phyloP scores from a whole-genome alignment of 1,140 invertebrate species.

The Augochlora pura region DNA sequence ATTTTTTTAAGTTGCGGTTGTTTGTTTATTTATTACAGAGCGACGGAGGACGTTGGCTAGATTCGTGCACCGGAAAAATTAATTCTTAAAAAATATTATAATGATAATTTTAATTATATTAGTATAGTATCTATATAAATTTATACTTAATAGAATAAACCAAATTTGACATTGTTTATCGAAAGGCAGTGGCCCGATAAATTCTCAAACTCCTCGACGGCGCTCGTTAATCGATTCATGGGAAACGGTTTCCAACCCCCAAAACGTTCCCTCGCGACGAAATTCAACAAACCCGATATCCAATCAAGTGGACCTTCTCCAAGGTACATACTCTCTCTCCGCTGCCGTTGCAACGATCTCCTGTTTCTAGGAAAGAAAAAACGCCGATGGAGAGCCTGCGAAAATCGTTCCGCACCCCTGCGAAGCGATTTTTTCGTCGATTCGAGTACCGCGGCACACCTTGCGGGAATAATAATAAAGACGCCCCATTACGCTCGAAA shows the following conservation, averaged over 20 bases:
- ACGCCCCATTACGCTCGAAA: constrained; percentile 73
- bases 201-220: not conserved
- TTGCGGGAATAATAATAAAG: constrained; percentile 58
- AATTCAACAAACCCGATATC: constrained; percentile 44
- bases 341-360: constrained; percentile 53
- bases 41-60: no score
- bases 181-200: no score
- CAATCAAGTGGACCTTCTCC: constrained; percentile 48
- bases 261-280: constrained; percentile 6
- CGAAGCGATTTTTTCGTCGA: constrained; percentile 32
- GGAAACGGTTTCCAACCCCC: constrained; percentile 22
- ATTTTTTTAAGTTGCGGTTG: no score
- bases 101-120: no score
- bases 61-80: no score
- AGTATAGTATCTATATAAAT: no score
- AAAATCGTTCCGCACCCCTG: constrained; percentile 31
- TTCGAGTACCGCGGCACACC: constrained; percentile 33
- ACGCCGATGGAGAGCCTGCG: constrained; percentile 42
- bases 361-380: constrained; percentile 39
- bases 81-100: no score
- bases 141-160: no score
- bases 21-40: no score
- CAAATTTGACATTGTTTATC: no score
- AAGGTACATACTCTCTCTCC: no score
- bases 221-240: constrained; percentile 10